Conservation (phyloP, 2,797 vertebrate species). For the Fratercula arctica region DNA sequence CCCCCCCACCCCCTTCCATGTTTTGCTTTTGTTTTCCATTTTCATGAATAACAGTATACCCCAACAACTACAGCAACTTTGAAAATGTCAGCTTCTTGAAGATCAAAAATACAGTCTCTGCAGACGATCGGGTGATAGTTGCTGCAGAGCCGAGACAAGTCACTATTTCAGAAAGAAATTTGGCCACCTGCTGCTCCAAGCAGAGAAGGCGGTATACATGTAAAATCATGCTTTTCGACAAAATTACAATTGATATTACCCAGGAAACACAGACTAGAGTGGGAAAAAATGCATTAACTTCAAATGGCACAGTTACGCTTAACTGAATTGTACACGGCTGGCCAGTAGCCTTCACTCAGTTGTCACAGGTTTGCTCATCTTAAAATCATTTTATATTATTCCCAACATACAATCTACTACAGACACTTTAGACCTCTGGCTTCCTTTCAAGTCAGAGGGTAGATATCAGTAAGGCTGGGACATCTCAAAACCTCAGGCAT, state of each 20-base stretch:
- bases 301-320: not conserved
- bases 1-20: not conserved
- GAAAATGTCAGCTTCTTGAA: not conserved
- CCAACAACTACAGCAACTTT: not conserved
- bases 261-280: not conserved
- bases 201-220: not conserved
- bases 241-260: not conserved
- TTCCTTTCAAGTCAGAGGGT: not conserved
- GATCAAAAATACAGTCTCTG: not conserved
- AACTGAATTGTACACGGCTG: not conserved
- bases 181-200: constrained; percentile 3
- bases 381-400: not conserved
- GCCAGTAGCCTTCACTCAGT: not conserved
- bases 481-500: not conserved
- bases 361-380: not conserved
- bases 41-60: not conserved
- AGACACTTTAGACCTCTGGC: not conserved
- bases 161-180: not conserved
- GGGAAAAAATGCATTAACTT: not conserved
- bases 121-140: not conserved
- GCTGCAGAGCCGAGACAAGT: not conserved
- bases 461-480: not conserved
- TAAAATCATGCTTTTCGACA: not conserved
- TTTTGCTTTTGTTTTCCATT: constrained; percentile 11
- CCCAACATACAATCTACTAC: not conserved